Evolutionary conservation across 2,888 invertebrate species (phyloP).

Genomic region (Pterostichus niger): DNA sequence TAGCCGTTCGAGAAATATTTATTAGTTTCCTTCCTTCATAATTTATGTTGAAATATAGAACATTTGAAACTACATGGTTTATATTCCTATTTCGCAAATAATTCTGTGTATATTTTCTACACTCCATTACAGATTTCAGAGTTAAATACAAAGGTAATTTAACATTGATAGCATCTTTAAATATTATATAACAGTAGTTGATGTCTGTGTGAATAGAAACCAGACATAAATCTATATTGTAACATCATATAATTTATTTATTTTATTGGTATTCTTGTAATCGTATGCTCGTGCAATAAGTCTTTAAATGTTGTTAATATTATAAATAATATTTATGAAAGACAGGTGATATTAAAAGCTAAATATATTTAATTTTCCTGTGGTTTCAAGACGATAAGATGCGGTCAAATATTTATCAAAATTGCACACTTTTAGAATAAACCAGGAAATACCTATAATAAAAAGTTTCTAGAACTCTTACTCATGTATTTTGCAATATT

Average conservation of each 20-base stretch:
- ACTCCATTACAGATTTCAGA: conserved; percentile 33
- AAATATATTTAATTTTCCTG: too few species aligned
- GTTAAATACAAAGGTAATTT: conserved; percentile 30
- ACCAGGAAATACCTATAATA: too few species aligned
- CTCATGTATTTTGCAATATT: too few species aligned
- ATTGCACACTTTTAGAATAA: too few species aligned
- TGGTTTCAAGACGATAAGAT: too few species aligned
- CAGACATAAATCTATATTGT: not conserved
- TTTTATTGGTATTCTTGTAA: not conserved
- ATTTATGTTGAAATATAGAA: conserved; percentile 22
- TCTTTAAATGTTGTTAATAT: too few species aligned
- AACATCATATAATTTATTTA: conserved; percentile 10
- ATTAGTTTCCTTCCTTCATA: conserved; percentile 25
- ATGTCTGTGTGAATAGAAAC: conserved; percentile 39
- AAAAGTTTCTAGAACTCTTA: too few species aligned
- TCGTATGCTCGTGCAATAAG: too few species aligned
- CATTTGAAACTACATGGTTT: conserved; percentile 22
- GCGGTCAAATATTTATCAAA: too few species aligned
- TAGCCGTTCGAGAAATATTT: conserved; percentile 8
- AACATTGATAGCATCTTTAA: conserved; percentile 37
- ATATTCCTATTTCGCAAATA: conserved; percentile 6
- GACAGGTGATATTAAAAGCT: too few species aligned
- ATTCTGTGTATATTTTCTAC: conserved; percentile 8
- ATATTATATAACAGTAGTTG: conserved; percentile 15
- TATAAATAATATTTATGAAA: too few species aligned